These are phyloP conservation scores for Dendrophyllia cribrosa DNA, from an alignment of 64 coral and sea anemone species.

Conservation along the genomic window DNA sequence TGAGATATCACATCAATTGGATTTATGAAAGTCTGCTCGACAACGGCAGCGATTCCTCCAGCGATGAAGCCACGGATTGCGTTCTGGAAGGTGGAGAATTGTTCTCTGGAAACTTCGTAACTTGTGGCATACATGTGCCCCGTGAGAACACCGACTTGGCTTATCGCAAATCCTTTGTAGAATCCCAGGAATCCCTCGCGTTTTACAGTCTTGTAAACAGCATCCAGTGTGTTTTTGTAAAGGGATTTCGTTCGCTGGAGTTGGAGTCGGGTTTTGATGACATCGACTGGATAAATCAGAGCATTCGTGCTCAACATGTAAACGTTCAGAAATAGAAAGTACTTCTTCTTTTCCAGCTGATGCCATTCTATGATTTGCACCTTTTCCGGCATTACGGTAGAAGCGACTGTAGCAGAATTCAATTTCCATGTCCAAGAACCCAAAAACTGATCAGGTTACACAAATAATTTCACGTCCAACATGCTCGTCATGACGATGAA, in stretches of 20 bases:
- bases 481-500: too few relatives aligned
- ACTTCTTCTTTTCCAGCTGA: conserved; percentile 80
- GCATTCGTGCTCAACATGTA: conserved; percentile 58
- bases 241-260: conserved; percentile 67
- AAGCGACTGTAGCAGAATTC: neutral
- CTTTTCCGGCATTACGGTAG: conserved; percentile 68
- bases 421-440: neutral
- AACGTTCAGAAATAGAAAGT: conserved; percentile 56
- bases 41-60: conserved; percentile 60
- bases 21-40: conserved; percentile 81
- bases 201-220: conserved; percentile 64
- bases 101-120: conserved; percentile 83
- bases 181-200: conserved; percentile 74
- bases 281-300: conserved; percentile 56
- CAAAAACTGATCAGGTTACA: neutral
- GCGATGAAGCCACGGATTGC: conserved; percentile 76
- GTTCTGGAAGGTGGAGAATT: conserved; percentile 60
- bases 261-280: conserved; percentile 81
- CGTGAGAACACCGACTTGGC: conserved; percentile 66
- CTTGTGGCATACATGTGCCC: conserved; percentile 70
- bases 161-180: conserved; percentile 75
- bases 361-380: conserved; percentile 81
- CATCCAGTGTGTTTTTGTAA: conserved; percentile 83
- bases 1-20: conserved; percentile 76
- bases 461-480: neutral